phyloP scores from a whole-genome alignment of 1,140 invertebrate species.

The Platorchestia sp. region DNA sequence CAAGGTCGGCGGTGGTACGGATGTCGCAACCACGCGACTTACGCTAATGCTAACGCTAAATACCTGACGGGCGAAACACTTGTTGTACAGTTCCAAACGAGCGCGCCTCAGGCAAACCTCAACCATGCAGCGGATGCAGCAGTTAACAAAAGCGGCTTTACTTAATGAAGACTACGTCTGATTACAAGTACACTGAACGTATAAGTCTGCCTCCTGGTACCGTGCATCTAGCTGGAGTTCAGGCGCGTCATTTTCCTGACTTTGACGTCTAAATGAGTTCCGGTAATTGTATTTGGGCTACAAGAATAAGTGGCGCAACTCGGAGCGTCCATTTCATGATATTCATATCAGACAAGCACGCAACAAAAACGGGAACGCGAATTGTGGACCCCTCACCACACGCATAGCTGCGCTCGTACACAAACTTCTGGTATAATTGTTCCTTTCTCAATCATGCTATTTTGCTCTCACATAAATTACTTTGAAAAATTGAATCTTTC shows the following conservation, averaged over 20 bases:
- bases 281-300: not conserved
- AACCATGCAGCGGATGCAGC: not conserved
- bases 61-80: not conserved
- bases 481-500: no score
- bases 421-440: no score
- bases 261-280: not conserved
- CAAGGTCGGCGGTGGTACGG: not conserved
- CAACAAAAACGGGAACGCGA: not conserved
- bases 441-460: no score
- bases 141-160: not conserved
- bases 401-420: no score
- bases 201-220: not conserved
- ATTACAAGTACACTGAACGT: not conserved
- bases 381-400: not conserved
- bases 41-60: not conserved
- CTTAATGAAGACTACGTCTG: not conserved
- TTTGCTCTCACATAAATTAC: no score
- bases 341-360: not conserved
- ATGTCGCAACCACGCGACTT: not conserved
- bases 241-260: not conserved
- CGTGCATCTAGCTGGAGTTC: not conserved
- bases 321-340: not conserved
- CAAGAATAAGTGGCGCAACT: not conserved
- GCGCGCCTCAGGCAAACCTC: not conserved
- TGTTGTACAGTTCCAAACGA: not conserved